Evolutionary conservation across 2,113 vertebrate genomes (phyloP).

Genomic region (Casuarius casuarius): DNA sequence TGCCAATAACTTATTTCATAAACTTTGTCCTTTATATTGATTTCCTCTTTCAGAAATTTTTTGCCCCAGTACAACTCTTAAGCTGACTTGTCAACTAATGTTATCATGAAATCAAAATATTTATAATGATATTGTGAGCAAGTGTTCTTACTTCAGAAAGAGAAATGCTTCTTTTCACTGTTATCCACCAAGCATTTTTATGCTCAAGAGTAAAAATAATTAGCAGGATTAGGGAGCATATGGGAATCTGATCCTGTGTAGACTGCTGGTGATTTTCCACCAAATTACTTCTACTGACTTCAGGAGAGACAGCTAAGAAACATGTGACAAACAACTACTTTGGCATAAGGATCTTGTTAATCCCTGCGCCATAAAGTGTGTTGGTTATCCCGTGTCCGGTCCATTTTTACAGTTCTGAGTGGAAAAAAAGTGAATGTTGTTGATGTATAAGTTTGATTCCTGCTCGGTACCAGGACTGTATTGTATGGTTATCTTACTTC

Average conservation of each 20-base stretch:
- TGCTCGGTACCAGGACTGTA: background rate
- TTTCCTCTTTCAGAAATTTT: background rate
- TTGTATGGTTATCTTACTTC: background rate
- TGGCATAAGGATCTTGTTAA: background rate
- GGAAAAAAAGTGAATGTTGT: background rate
- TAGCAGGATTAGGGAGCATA: background rate
- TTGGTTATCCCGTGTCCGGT: background rate
- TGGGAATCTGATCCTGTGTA: background rate
- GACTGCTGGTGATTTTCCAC: background rate
- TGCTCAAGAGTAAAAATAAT: background rate
- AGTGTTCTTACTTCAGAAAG: background rate
- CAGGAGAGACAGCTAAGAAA: background rate
- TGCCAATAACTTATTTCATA: background rate
- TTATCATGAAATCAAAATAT: background rate
- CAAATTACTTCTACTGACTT: background rate
- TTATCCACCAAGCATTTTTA: background rate
- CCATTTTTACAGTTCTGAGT: background rate
- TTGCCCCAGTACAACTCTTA: background rate
- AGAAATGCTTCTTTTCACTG: background rate
- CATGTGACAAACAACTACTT: background rate
- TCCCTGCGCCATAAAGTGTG: background rate
- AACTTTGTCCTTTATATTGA: background rate
- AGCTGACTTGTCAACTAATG: background rate
- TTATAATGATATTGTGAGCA: background rate
- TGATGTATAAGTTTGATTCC: background rate